These are phyloP conservation scores for Mallateleia sp. DNA, from an alignment of 2,888 invertebrate species.

Conservation along the genomic window DNA sequence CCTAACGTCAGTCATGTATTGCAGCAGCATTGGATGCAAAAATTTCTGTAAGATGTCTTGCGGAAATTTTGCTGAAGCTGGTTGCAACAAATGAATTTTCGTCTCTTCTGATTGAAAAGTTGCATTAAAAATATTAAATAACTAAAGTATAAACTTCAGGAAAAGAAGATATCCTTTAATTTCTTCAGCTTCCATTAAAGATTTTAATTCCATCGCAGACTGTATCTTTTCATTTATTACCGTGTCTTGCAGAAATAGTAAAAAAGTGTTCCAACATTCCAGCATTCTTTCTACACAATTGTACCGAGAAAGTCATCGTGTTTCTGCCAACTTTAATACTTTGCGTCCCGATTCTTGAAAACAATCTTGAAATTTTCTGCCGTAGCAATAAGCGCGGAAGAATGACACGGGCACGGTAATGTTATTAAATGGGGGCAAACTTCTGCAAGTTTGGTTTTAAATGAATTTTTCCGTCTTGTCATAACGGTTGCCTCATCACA, in stretches of 20 bases:
- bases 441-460: conserved; percentile 50
- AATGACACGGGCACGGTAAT: conserved; percentile 41
- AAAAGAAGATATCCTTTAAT: conserved; percentile 21
- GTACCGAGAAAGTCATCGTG: conserved; percentile 62
- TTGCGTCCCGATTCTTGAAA: conserved; percentile 35
- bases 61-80: background rate
- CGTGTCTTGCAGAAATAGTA: conserved; percentile 3
- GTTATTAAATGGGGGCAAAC: conserved; percentile 15
- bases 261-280: conserved; percentile 26
- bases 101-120: conserved; percentile 1
- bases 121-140: conserved; percentile 12
- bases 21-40: background rate
- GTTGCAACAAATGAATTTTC: background rate
- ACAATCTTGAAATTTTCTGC: conserved; percentile 54
- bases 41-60: background rate
- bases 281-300: conserved; percentile 19
- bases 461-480: conserved; percentile 35
- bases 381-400: conserved; percentile 62
- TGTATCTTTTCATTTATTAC: conserved; percentile 24
- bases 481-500: conserved; percentile 54
- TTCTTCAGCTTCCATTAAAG: conserved; percentile 6
- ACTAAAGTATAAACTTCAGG: background rate
- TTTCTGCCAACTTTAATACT: conserved; percentile 46
- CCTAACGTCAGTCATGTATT: background rate
- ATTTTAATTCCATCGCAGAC: background rate